Conservation (phyloP, 2,888 invertebrate species). For the Ophion obscuratus region DNA sequence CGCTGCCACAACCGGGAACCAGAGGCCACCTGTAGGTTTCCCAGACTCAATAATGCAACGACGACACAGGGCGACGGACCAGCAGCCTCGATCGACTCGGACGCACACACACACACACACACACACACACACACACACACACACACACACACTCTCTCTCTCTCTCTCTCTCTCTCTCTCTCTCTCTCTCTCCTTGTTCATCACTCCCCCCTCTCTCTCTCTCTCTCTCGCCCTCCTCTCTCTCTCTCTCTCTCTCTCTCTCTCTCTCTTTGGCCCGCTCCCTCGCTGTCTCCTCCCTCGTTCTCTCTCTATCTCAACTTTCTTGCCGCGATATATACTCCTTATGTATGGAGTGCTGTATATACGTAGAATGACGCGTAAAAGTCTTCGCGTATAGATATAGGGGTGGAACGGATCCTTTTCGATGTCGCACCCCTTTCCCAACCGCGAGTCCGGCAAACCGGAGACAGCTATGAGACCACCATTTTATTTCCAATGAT, state of each 20-base stretch:
- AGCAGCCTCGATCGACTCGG: conserved; percentile 61
- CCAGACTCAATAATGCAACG: conserved; percentile 83
- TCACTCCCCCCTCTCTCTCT: neutral
- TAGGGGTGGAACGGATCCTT: conserved; percentile 52
- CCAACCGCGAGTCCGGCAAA: conserved; percentile 46
- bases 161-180: conserved; percentile 16
- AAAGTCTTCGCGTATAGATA: conserved; percentile 23
- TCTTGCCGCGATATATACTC: conserved; percentile 28
- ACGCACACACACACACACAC: conserved; percentile 39
- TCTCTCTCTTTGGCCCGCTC: neutral
- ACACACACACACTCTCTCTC: conserved; percentile 13
- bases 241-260: neutral
- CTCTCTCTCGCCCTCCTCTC: conserved; percentile 21
- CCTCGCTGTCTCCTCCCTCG: conserved; percentile 27
- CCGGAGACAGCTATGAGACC: conserved; percentile 33
- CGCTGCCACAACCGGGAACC: conserved; percentile 69
- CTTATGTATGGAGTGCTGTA: neutral
- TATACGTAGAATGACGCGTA: conserved; percentile 25
- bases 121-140: conserved; percentile 8
- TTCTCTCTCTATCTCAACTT: conserved; percentile 26
- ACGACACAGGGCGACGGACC: conserved; percentile 69
- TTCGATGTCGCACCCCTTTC: conserved; percentile 52
- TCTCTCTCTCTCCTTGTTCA: conserved; percentile 8
- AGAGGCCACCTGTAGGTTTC: conserved; percentile 81
- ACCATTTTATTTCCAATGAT: conserved; percentile 19